phyloP scores from a whole-genome alignment of 2,888 invertebrate genomes.

The Aethes cnicana region DNA sequence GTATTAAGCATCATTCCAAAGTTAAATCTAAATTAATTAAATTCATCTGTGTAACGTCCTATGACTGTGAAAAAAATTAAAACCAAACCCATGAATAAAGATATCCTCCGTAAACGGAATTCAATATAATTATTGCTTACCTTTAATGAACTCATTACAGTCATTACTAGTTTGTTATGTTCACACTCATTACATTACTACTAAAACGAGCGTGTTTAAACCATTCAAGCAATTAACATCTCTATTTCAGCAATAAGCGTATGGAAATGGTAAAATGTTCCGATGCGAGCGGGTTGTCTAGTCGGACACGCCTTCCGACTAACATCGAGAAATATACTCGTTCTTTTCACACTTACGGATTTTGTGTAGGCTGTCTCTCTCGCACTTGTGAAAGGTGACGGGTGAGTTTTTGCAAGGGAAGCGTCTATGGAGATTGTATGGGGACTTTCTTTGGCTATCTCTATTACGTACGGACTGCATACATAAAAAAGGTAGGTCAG shows the following conservation, averaged over 20 bases:
- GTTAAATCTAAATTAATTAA: too few relatives aligned
- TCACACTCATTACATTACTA: neutral
- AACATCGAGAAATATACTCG: constrained; percentile 40
- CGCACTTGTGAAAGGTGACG: constrained; percentile 34
- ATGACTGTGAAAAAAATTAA: too few relatives aligned
- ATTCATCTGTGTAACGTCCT: too few relatives aligned
- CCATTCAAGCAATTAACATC: constrained; percentile 28
- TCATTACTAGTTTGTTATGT: neutral
- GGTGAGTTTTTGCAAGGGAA: constrained; percentile 35
- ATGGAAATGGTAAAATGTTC: constrained; percentile 50
- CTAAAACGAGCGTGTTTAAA: neutral
- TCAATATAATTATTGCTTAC: too few relatives aligned
- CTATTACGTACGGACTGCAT: neutral
- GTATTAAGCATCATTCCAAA: too few relatives aligned
- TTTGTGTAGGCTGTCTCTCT: constrained; percentile 38
- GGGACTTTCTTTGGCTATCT: neutral
- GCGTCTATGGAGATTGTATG: neutral
- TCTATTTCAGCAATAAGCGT: constrained; percentile 22
- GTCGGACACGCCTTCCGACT: constrained; percentile 66
- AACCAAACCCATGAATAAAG: too few relatives aligned
- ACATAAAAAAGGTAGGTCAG: too few relatives aligned
- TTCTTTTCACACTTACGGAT: constrained; percentile 45
- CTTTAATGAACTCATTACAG: too few relatives aligned
- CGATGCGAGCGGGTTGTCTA: constrained; percentile 66
- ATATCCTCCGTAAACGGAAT: too few relatives aligned